Evolutionary conservation across 35 echinoderm and acorn worm genomes (phyloP).

Genomic region (Ophiothrix spiculata): DNA sequence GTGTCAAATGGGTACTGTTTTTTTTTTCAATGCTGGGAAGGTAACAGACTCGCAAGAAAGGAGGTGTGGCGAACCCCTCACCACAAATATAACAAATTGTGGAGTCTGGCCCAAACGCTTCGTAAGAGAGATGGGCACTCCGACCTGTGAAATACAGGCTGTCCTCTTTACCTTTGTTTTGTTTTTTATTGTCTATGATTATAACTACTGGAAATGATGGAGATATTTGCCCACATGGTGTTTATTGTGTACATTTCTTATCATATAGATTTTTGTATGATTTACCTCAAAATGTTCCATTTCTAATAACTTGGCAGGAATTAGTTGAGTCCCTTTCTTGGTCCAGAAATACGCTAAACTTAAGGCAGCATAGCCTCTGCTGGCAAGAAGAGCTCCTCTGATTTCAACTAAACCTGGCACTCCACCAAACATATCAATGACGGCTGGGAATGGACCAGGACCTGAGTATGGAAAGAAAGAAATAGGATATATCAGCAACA

Average conservation of each 20-base stretch:
- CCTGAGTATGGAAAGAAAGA: not conserved
- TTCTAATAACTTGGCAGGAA: not conserved
- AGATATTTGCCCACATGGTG: not conserved
- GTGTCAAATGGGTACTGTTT: no score
- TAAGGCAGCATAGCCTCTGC: not conserved
- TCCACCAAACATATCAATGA: not conserved
- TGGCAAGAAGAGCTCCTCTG: not conserved
- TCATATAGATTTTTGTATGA: not conserved
- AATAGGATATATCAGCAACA: no score
- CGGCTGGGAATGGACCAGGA: slow-evolving; percentile 10
- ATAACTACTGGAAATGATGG: no score
- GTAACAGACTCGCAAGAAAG: no score
- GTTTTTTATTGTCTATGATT: no score
- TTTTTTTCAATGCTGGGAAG: no score
- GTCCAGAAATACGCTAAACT: not conserved
- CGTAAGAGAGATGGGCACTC: no score
- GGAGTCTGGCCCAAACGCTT: no score
- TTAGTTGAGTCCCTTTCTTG: not conserved
- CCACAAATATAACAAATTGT: no score
- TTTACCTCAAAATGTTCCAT: slow-evolving; percentile 22
- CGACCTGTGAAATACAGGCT: no score
- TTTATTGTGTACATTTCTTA: not conserved
- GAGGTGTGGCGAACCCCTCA: no score
- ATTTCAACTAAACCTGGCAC: not conserved
- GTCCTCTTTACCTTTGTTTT: no score